phyloP scores from a whole-genome alignment of 2,797 vertebrate species.

The Diplodus puntazzo region DNA sequence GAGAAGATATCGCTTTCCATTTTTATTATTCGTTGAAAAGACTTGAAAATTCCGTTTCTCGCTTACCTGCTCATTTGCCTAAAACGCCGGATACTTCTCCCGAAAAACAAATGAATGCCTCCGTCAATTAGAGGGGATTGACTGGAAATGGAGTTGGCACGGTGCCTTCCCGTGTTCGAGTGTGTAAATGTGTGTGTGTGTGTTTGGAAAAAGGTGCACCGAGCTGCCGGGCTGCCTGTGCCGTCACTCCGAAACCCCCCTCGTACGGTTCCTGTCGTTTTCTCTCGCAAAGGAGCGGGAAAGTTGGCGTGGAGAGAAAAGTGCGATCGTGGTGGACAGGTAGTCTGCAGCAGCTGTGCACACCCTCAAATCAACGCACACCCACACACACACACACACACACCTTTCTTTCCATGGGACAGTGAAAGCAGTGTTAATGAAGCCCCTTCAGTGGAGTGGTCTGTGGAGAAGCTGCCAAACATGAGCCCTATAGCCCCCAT shows the following conservation, averaged over 20 bases:
- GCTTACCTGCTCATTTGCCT: slow-evolving; percentile 59
- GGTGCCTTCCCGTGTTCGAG: slow-evolving; percentile 12
- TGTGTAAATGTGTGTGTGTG: slow-evolving; percentile 17
- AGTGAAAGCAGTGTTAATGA: slow-evolving; percentile 68
- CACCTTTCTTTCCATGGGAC: slow-evolving; percentile 33
- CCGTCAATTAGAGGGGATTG: slow-evolving; percentile 43
- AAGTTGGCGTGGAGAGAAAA: slow-evolving; percentile 27
- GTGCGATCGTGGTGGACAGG: slow-evolving; percentile 18
- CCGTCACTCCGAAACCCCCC: neutral
- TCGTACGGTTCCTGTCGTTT: neutral
- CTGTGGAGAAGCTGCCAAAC: slow-evolving; percentile 72
- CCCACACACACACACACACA: slow-evolving; percentile 5
- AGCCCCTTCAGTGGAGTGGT: slow-evolving; percentile 68
- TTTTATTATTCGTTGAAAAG: slow-evolving; percentile 56
- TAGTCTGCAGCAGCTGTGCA: slow-evolving; percentile 15
- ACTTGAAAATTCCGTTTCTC: slow-evolving; percentile 54
- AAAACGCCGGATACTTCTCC: slow-evolving; percentile 46
- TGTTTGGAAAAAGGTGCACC: slow-evolving; percentile 15
- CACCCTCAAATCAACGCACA: slow-evolving; percentile 9
- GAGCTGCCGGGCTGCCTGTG: slow-evolving; percentile 13
- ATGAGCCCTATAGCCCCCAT: slow-evolving; percentile 53
- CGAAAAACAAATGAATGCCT: slow-evolving; percentile 46
- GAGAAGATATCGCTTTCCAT: slow-evolving; percentile 34
- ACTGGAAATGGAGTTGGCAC: slow-evolving; percentile 32
- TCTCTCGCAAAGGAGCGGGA: slow-evolving; percentile 12